Base-by-base conservation (phyloP, 1,140 invertebrate species). In the Hermetia illucens region DNA sequence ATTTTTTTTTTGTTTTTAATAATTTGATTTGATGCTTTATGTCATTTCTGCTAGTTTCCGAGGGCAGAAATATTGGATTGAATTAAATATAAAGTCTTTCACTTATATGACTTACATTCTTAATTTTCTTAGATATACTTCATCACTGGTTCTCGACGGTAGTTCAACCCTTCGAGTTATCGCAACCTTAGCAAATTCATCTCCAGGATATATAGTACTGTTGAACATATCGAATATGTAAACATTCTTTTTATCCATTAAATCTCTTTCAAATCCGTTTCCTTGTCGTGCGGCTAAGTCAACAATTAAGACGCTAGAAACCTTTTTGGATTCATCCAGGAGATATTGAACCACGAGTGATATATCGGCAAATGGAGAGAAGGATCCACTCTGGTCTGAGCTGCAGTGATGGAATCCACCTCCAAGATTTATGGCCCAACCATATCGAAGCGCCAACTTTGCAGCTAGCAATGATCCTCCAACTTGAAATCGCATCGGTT, bases 401-500 rank as follows among this genome's bases (percentile, higher is more conserved):
- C 70, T 74, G 53, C 80, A 83, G 55, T 87, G 86, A 60, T 86
- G 82, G 55, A 86, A 86, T 3, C 87, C 87, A 22, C 87, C 87
- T 4, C 87, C 87, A n/a, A 92, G 70, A 58, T 92, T 92, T 24
- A 92, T 83, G 1, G 85, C 75, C 84, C 85, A 91, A 1, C 82
- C 82, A 31, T 76, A 53, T 42, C 87, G 75, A 22, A 88, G 33
- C 2, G 83, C 82, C 38, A 88, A 50, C 55, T 79, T 77, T 2
- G 77, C 79, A 21, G 77, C 79, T 46, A 85, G 51, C 33, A 87
- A 69, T 32, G 79, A 77, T 5, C 83, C 83, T n/a, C 81, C 79
- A 20, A 80, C 82, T 53, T 87, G 83, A 51, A 69, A 74, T 9
- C 76, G 71, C 70, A 78, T 74, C 25, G 81, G 79, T 40, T 67